Percentiles rank a stretch among this genome's conserved stretches.
These are phyloP conservation scores for Sinopyrophorus schimmeli DNA, from an alignment of 2,888 invertebrate species.

Conservation along the genomic window DNA sequence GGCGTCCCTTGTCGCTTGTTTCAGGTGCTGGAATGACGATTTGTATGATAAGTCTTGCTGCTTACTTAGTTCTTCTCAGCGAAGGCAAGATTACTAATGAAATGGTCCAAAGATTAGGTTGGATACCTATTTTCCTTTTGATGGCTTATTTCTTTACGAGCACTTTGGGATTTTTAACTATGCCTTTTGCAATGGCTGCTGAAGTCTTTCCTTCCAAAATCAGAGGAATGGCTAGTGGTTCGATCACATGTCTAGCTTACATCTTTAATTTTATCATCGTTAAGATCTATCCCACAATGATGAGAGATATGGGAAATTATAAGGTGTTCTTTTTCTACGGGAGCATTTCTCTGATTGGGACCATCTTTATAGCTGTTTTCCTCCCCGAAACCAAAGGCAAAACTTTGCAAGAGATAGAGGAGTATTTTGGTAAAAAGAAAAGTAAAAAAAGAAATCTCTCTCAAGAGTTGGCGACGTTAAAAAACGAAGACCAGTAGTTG, in stretches of 20 bases:
- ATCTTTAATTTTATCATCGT: constrained; percentile 59
- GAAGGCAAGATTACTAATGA: constrained; percentile 42
- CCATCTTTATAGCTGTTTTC: constrained; percentile 55
- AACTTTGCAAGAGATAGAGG: constrained; percentile 58
- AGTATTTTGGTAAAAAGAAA: constrained; percentile 49
- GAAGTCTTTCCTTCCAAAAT: constrained; percentile 61
- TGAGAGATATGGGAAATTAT: constrained; percentile 49
- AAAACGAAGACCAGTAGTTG: no score
- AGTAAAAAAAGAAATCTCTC: neutral
- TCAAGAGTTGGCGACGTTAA: no score
- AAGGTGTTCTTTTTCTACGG: constrained; percentile 60
- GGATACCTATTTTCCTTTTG: constrained; percentile 55
- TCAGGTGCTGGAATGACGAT: constrained; percentile 63
- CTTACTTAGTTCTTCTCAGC: constrained; percentile 51
- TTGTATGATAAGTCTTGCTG: constrained; percentile 57
- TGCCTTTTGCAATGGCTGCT: constrained; percentile 63
- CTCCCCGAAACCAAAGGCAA: constrained; percentile 62
- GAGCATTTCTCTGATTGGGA: constrained; percentile 54
- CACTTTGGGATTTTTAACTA: constrained; percentile 60
- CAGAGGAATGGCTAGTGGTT: constrained; percentile 58
- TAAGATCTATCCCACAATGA: constrained; percentile 58
- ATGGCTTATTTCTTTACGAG: constrained; percentile 58
- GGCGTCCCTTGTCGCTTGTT: constrained; percentile 61
- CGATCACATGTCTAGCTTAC: constrained; percentile 57
- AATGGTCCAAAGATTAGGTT: constrained; percentile 38